Conservation (phyloP, 2,888 invertebrate genomes). For the Ernsta delagoae region DNA sequence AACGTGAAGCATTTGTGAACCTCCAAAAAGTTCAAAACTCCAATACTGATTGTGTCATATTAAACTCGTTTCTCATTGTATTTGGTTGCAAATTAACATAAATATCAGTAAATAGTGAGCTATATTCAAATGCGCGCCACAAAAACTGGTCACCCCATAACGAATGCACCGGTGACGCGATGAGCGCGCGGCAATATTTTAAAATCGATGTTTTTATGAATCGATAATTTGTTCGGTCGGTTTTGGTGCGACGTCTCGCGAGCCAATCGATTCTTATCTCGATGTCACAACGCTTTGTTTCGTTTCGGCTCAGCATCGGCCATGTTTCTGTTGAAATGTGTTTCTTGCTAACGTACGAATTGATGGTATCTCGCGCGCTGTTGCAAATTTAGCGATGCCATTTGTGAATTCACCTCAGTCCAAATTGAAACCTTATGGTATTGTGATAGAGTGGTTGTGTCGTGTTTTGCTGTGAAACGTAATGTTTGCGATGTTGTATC, state of each 20-base stretch:
- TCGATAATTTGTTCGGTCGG: slow-evolving; percentile 83
- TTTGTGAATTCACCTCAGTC: slow-evolving; percentile 36
- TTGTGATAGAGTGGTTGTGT: slow-evolving; percentile 40
- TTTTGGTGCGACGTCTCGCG: slow-evolving; percentile 81
- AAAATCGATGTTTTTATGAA: slow-evolving; percentile 79
- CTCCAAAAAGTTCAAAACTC: neutral
- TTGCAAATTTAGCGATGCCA: slow-evolving; percentile 62
- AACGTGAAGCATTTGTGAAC: neutral
- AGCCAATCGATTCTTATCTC: slow-evolving; percentile 78
- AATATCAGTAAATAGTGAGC: slow-evolving; percentile 25
- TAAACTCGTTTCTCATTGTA: slow-evolving; percentile 21
- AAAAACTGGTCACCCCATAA: slow-evolving; percentile 66
- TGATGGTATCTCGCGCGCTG: slow-evolving; percentile 70
- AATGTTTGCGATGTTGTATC: too few relatives aligned
- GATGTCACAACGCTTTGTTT: slow-evolving; percentile 83
- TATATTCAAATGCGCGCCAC: slow-evolving; percentile 23
- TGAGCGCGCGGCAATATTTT: slow-evolving; percentile 76
- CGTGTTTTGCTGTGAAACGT: too few relatives aligned
- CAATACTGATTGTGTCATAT: slow-evolving; percentile 23
- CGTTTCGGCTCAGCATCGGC: slow-evolving; percentile 78
- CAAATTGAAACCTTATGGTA: slow-evolving; percentile 50
- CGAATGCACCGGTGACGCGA: slow-evolving; percentile 72
- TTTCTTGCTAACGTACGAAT: slow-evolving; percentile 82
- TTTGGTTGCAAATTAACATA: slow-evolving; percentile 17
- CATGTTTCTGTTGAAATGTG: slow-evolving; percentile 83